Evolutionary conservation across 2,797 vertebrate species (phyloP), one percentile per base, ranked within the genome.

Genomic region (Calcarius lapponicus): DNA sequence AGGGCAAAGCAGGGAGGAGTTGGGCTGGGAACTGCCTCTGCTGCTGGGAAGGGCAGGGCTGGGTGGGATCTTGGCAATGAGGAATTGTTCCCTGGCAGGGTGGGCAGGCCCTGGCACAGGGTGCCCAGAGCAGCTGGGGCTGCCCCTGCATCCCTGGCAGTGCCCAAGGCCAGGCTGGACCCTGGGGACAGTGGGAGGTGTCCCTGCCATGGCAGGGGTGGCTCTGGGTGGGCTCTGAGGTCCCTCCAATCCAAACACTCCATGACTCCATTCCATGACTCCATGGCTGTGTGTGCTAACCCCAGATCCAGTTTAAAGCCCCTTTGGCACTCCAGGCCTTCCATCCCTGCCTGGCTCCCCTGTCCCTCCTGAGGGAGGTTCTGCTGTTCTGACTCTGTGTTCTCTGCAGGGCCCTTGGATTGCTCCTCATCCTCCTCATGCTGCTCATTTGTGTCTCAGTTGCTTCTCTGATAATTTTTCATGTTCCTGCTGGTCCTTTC

Each of bases 151-250:
- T 50, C 81, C 81, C 61, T 74, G 53, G 60, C 60, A 65, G 31
- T 74, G 70, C 3, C 51, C 81, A 7, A 26, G 51, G 43, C 53
- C 61, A 60, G 62, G 14, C 0, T 67, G 71, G 71, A 10, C 45
- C 14, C 1, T 56, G 70, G 80, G 80, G 6, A 13, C 61, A 85
- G 36, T 31, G 82, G 53, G 1, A 85, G 82, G 38, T 24, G 72
- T 38, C 82, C 72, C 82, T 85, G 62, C 82, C 71, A 32, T 6
- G 82, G 53, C 53, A 10, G 45, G 71, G 71, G 5, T 8, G 62
- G 36, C 4, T 2, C 9, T 26, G 43, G 53, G 0, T 16, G 71
- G 5, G 18, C 0, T 85, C 0, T 43, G 0, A 2, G 22, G 15
- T 12, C 18, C 4, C 2, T 3, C 28, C 24, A 38, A 1, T 5